Evolutionary conservation across 2,888 invertebrate genomes (phyloP).

Genomic region (Troides helena): DNA sequence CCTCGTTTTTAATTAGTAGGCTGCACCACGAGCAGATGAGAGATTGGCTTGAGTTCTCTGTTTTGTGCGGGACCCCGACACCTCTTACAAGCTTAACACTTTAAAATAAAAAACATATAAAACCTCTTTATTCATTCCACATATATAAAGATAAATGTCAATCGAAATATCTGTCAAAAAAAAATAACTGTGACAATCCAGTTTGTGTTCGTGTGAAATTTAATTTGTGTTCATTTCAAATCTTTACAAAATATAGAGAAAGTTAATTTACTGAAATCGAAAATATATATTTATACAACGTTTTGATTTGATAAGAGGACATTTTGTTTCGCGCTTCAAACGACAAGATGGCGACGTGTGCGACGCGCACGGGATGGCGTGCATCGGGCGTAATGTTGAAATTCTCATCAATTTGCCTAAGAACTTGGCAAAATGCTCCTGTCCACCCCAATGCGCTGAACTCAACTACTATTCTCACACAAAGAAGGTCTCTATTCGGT

Average conservation of each 20-base stretch:
- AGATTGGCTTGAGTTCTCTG: too few species aligned
- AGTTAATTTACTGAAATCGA: not conserved
- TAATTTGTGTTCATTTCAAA: not conserved
- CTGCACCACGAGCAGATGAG: too few species aligned
- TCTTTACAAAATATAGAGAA: not conserved
- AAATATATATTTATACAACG: not conserved
- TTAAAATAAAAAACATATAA: not conserved
- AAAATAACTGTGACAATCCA: not conserved
- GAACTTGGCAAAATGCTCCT: slow-evolving; percentile 74
- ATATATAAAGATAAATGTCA: not conserved
- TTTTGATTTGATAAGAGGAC: slow-evolving; percentile 3
- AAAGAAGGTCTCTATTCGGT: slow-evolving; percentile 74
- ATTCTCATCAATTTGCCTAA: slow-evolving; percentile 74
- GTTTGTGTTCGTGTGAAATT: not conserved
- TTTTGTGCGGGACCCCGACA: too few species aligned
- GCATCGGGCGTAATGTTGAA: slow-evolving; percentile 74
- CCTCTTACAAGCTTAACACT: not conserved
- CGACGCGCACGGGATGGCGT: slow-evolving; percentile 76
- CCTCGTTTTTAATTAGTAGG: too few species aligned
- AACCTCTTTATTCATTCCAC: not conserved
- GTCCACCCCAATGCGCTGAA: slow-evolving; percentile 73
- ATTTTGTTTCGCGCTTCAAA: slow-evolving; percentile 18
- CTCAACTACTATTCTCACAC: slow-evolving; percentile 76
- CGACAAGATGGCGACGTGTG: slow-evolving; percentile 72
- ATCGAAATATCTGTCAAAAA: not conserved